Base-by-base conservation (phyloP, 2,888 invertebrate species). In the Prosapia bicincta region DNA sequence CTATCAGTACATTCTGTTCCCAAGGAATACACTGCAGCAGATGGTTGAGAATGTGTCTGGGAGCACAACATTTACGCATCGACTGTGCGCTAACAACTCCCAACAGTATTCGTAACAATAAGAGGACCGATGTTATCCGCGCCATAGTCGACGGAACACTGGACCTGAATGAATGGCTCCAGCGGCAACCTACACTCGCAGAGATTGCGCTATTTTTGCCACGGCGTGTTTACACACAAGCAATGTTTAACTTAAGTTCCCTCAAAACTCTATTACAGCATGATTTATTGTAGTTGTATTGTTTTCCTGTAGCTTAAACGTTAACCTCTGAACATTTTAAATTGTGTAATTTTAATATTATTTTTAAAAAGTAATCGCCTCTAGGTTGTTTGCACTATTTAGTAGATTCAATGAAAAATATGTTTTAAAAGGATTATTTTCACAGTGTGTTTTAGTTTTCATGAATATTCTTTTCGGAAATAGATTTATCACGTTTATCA, bases 21-120 rank as follows among this genome's bases (percentile, higher is more conserved):
- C 54, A 54, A 20, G 54, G 54, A 3, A 66, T 26, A 23, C 72
- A 72, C 15, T 66, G 20, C 10, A 67, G 24, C 30, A 74, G 28
- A 65, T 38, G 38, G 6, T 24, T 67, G 24, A 80, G 76, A 13
- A 78, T 73, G 7, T 71, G 25, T 9, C 68, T 74, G 23, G 76
- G 78, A 15, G 77, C 75, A 26, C 80, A 80, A 67, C 80, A 80
- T 74, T 80, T 80, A 68, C 71, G 72, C 25, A 78, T 71, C 3
- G 70, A 24, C 30, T 68, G 72, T 28, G 69, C 54, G 66, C 23
- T n/a, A 15, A 32, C 32, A n/a, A 66, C 28, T 26, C 68, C 32
- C 26, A 54, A 28, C 20, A 68, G 10, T 24, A 43, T 7, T 15
- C 10, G n/a, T 25, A 25, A 6, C n/a, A 65, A 15, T 9, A 13